Percentiles rank a stretch among this genome's conserved stretches.
These are phyloP conservation scores for Montifringilla adamsi DNA, from an alignment of 2,113 vertebrate genomes.

Conservation along the genomic window DNA sequence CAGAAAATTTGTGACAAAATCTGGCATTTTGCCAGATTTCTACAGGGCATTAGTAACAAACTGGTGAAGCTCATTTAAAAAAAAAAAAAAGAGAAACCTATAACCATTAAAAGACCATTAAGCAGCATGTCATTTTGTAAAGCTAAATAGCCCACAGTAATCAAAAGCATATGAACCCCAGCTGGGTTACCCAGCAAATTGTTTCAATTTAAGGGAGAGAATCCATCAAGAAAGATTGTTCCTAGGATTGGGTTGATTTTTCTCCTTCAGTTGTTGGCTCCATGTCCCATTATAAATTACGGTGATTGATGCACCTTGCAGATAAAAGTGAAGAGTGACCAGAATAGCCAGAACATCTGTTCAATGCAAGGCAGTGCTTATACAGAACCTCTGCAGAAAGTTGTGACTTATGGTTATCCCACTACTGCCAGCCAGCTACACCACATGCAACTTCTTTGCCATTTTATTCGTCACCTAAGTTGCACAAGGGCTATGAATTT, in stretches of 20 bases:
- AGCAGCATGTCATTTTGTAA: conserved; percentile 99
- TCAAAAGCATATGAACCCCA: conserved; percentile 99
- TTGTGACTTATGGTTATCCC: conserved; percentile 19
- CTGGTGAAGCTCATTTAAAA: conserved; percentile 94
- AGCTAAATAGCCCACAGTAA: conserved; percentile 99
- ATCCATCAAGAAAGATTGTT: conserved; percentile 96
- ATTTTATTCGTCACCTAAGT: not conserved
- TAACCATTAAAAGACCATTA: conserved; percentile 99
- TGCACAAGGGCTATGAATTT: not conserved
- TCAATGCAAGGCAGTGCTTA: conserved; percentile 58
- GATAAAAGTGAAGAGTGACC: conserved; percentile 82
- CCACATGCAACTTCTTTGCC: not conserved
- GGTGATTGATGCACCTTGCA: conserved; percentile 81
- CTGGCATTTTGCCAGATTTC: conserved; percentile 92
- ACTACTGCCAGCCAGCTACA: conserved; percentile 24
- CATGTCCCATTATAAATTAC: conserved; percentile 81
- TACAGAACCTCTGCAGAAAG: conserved; percentile 51
- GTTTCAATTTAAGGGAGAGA: conserved; percentile 92
- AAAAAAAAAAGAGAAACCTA: conserved; percentile 86
- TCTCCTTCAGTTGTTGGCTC: conserved; percentile 81
- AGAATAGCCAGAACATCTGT: conserved; percentile 75
- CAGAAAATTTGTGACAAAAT: conserved; percentile 85
- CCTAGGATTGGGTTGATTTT: conserved; percentile 88
- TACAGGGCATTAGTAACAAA: conserved; percentile 98
- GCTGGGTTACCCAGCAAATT: conserved; percentile 97